Percentiles rank a stretch among this genome's conserved stretches.
These are phyloP conservation scores for Channa striata DNA, from an alignment of 2,797 vertebrate genomes.

Conservation along the genomic window DNA sequence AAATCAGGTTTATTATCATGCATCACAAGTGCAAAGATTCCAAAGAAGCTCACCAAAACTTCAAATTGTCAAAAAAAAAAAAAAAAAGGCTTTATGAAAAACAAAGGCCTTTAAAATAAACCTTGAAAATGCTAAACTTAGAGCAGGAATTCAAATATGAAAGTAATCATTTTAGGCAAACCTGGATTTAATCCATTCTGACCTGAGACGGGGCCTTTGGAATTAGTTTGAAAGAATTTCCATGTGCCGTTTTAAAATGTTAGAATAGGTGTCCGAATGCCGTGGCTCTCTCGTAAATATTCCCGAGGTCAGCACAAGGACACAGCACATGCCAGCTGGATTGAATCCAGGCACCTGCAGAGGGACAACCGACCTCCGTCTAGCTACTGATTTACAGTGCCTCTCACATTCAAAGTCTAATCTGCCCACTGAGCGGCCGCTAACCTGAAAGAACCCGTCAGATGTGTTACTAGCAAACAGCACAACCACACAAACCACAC, in stretches of 20 bases:
- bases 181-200: slow-evolving; percentile 60
- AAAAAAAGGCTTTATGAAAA: neutral
- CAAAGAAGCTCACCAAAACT: slow-evolving; percentile 6
- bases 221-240: neutral
- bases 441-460: slow-evolving; percentile 17
- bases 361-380: slow-evolving; percentile 29
- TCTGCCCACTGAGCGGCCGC: slow-evolving; percentile 12
- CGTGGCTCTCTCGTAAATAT: slow-evolving; percentile 33
- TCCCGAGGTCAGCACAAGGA: slow-evolving; percentile 45
- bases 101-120: neutral
- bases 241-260: neutral
- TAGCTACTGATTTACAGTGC: slow-evolving; percentile 7
- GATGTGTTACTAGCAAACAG: slow-evolving; percentile 29
- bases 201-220: slow-evolving; percentile 18
- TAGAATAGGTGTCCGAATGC: slow-evolving; percentile 5
- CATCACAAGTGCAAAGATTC: slow-evolving; percentile 15
- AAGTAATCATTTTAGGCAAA: neutral
- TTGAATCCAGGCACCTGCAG: slow-evolving; percentile 58
- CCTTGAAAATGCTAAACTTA: neutral
- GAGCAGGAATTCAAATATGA: neutral
- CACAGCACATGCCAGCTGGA: slow-evolving; percentile 49
- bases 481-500: slow-evolving; percentile 39
- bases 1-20: slow-evolving; percentile 37
- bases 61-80: neutral
- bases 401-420: slow-evolving; percentile 25